Base-by-base conservation (phyloP, 2,888 invertebrate genomes). In the Anagyrus pseudococci region DNA sequence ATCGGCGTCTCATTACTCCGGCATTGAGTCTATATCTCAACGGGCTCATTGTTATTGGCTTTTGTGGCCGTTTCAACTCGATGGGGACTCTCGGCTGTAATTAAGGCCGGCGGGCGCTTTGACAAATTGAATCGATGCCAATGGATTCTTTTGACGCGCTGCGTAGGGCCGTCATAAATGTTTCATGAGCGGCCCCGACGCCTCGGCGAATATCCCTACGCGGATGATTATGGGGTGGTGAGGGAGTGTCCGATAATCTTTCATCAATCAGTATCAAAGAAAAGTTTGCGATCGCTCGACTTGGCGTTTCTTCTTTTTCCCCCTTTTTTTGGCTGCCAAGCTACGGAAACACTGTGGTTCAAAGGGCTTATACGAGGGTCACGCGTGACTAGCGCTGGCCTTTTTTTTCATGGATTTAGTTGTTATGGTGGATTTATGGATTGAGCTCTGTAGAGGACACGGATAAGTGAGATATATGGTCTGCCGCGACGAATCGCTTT, bases 121-220 rank as follows among this genome's bases (percentile, higher is more conserved):
- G 79, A 78, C 79, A 79, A 80, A 80, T 79, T 78, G 78, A 79
- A 79, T 79, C 74, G 74, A 75, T 77, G 72, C 73, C 73, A 76
- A 76, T 77, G 71, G 79, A 79, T 79, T 80, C 80, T 78, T 79
- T 79, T 79, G 76, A 78, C 67, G 64, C 66, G 47, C 54, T 62
- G 58, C 64, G 64, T 58, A 48, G 43, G 37, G 47, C 41, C 52
- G 41, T 59, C 62, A 80, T 80, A 77, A 80, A 80, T 80, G 80
- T 80, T 80, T 78, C 80, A 80, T 79, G 75, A 71, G 65, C 68
- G 33, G 33, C 33, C 13, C 33, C 13, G 33, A 2, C 2, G 3
- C 15, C 33, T 37, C 33, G 10, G 52, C 69, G 65, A 67, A n/a
- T n/a, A n/a, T n/a, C n/a, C n/a, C n/a, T 61, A 62, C 75, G 71